Conservation (phyloP, 1,140 invertebrate genomes). For the Drosophila nasuta region DNA sequence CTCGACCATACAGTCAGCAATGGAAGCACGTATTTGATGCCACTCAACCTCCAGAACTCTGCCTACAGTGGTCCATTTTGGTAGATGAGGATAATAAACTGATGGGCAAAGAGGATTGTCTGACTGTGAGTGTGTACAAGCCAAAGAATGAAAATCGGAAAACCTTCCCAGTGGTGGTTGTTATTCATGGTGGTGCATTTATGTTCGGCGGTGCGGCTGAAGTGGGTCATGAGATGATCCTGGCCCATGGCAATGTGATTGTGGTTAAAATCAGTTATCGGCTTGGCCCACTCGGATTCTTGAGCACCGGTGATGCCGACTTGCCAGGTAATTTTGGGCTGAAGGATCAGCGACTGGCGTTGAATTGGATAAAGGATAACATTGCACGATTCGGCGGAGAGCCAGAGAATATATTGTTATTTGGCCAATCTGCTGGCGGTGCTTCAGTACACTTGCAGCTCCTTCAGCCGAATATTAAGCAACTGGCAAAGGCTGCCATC, state of each 20-base stretch:
- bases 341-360: slow-evolving; percentile 88
- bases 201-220: slow-evolving; percentile 84
- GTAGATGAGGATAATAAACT: slow-evolving; percentile 19
- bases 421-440: slow-evolving; percentile 87
- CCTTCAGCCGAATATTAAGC: slow-evolving; percentile 84
- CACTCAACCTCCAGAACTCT: slow-evolving; percentile 28
- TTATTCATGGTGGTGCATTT: slow-evolving; percentile 85
- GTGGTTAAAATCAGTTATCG: slow-evolving; percentile 88
- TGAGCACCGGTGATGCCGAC: slow-evolving; percentile 86
- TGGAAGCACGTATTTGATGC: slow-evolving; percentile 51
- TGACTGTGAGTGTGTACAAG: slow-evolving; percentile 82
- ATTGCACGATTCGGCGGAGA: slow-evolving; percentile 87
- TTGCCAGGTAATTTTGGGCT: slow-evolving; percentile 88
- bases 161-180: slow-evolving; percentile 84
- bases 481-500: slow-evolving; percentile 49
- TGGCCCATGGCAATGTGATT: slow-evolving; percentile 87
- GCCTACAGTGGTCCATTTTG: slow-evolving; percentile 56
- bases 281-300: slow-evolving; percentile 87
- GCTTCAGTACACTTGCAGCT: slow-evolving; percentile 88
- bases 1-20: slow-evolving; percentile 75
- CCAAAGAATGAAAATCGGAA: slow-evolving; percentile 47
- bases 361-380: slow-evolving; percentile 88
- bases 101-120: slow-evolving; percentile 76
- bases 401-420: slow-evolving; percentile 86
- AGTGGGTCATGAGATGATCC: slow-evolving; percentile 86